phyloP scores from a whole-genome alignment of 2,888 invertebrate species.

The Papilio gigon region DNA sequence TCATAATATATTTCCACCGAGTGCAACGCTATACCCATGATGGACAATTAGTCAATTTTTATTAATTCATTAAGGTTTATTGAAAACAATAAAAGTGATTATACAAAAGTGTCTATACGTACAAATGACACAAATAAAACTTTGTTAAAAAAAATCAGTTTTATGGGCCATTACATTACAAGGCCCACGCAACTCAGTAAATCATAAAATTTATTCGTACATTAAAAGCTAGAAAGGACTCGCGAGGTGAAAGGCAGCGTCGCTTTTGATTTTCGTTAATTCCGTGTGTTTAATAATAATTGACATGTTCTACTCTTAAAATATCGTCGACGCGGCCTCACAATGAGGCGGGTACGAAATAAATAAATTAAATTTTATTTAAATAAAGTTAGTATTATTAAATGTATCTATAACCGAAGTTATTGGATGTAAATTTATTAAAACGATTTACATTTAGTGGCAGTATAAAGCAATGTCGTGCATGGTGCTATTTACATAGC shows the following conservation, averaged over 20 bases:
- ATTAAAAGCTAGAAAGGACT: conserved; percentile 66
- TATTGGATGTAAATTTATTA: conserved; percentile 49
- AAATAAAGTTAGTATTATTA: not conserved
- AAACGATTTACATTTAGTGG: conserved; percentile 56
- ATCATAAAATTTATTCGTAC: conserved; percentile 60
- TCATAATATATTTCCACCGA: not conserved
- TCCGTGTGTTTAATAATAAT: conserved; percentile 53
- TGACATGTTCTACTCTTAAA: conserved; percentile 59
- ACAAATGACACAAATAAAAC: conserved; percentile 55
- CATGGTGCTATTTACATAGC: conserved; percentile 69
- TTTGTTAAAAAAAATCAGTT: conserved; percentile 57
- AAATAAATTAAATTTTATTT: not conserved
- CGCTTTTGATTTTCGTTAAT: conserved; percentile 60
- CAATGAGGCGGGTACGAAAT: conserved; percentile 17
- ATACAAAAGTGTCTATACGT: conserved; percentile 52
- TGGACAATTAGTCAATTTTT: conserved; percentile 46
- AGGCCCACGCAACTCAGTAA: conserved; percentile 53
- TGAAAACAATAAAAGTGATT: conserved; percentile 49
- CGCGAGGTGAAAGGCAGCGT: conserved; percentile 61
- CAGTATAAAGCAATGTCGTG: conserved; percentile 60
- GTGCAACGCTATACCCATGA: not conserved
- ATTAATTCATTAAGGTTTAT: conserved; percentile 52
- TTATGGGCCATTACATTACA: conserved; percentile 61
- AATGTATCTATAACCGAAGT: conserved; percentile 7
- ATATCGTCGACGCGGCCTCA: conserved; percentile 51